Conservation (phyloP, 1,140 invertebrate genomes). For the Hycleus cichorii region DNA sequence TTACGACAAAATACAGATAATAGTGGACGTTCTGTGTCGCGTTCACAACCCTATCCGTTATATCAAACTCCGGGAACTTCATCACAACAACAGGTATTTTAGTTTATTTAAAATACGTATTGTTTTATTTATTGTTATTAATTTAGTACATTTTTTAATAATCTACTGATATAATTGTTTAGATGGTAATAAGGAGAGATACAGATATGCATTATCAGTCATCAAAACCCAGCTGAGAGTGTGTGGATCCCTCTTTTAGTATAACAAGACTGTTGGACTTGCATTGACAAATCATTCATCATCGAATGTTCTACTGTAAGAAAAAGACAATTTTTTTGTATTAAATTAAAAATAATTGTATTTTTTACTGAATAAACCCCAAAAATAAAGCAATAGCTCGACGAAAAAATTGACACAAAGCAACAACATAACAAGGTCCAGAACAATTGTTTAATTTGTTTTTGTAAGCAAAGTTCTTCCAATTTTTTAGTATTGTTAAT, state of each 20-base stretch:
- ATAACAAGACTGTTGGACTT: constrained; percentile 26
- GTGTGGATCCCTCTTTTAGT: constrained; percentile 22
- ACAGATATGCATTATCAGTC: constrained; percentile 30
- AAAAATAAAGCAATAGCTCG: background rate
- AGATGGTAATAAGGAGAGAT: constrained; percentile 39
- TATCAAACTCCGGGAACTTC: constrained; percentile 24
- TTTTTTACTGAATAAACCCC: background rate
- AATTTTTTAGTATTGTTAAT: background rate
- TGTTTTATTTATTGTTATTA: constrained; percentile 1
- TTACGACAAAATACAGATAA: constrained; percentile 33
- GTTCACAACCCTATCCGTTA: constrained; percentile 26
- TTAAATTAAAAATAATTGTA: background rate
- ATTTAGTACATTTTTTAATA: background rate
- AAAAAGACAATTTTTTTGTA: background rate
- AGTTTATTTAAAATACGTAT: constrained; percentile 3
- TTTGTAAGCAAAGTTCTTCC: constrained; percentile 6
- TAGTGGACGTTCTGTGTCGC: constrained; percentile 30
- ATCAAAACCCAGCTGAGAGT: constrained; percentile 35
- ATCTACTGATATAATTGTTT: background rate
- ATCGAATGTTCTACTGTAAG: constrained; percentile 1
- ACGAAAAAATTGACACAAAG: background rate
- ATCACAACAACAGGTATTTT: constrained; percentile 35
- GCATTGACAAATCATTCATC: constrained; percentile 25
- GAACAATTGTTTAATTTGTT: background rate
- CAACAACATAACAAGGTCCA: too few species aligned